Base-by-base conservation (phyloP, 2,797 vertebrate species). In the Megaceryle alcyon region DNA sequence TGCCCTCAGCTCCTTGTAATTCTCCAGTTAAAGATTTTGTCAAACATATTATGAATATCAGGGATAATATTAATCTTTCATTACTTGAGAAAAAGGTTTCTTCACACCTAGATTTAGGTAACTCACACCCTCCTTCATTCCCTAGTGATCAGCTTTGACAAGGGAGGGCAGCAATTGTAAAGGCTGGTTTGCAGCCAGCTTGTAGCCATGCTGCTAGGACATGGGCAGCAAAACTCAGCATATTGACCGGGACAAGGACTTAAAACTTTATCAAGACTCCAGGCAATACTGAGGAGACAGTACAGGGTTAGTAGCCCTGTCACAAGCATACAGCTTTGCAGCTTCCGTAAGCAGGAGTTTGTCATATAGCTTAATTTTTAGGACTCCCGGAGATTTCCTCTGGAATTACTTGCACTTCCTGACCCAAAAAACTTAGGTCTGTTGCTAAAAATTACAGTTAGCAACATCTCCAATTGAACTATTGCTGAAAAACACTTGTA, bases 241-340 rank as follows among this genome's bases (percentile, higher is more conserved):
- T n/a, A 18, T 85, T 41, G 23, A 17, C n/a, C 10, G 48, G 31
- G 33, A 13, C 19, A 41, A 87, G 89, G 10, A 70, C 44, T 76
- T 54, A 6, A 4, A 33, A 29, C 0, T 1, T 69, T 53, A 6
- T 21, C 13, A 7, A 3, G 2, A 56, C 6, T 48, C 28, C 12
- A 80, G 17, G 12, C 21, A 76, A 14, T 6, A n/a, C 4, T 14
- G 15, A 83, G 53, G 25, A 78, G 53, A 41, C 10, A 57, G 37
- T 23, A 25, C 2, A 4, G 12, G 3, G 14, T 61, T 79, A 56
- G 28, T 61, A 49, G 64, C 25, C 6, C 7, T 4, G 22, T 49
- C 26, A 44, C 14, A 17, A 8, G 18, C 12, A 29, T 2, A 28
- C 7, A 68, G 25, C 14, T 57, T 59, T 80, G 44, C 8, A 29